These are phyloP conservation scores for Naja naja DNA, from an alignment of 2,113 vertebrate species.

Conservation along the genomic window DNA sequence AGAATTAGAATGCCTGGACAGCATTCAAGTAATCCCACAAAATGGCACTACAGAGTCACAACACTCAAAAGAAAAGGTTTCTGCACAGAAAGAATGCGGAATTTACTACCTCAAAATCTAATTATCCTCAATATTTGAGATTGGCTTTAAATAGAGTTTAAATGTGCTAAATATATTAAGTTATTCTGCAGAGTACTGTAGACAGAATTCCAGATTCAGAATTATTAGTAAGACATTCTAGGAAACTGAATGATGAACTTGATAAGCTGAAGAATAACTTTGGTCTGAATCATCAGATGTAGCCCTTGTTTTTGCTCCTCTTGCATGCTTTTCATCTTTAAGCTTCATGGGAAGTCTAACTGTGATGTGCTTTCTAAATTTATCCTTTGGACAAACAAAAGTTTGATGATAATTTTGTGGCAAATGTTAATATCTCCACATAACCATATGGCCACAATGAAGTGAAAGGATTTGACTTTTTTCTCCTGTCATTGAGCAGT, in stretches of 20 bases:
- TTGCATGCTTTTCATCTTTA: not conserved
- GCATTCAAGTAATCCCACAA: not conserved
- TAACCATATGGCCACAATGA: not conserved
- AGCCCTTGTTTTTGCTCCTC: not conserved
- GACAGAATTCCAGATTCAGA: not conserved
- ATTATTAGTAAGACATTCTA: not conserved
- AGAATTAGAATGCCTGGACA: not conserved
- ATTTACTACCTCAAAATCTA: not conserved
- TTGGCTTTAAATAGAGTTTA: not conserved
- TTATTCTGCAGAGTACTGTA: not conserved
- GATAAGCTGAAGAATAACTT: not conserved
- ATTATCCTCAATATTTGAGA: not conserved
- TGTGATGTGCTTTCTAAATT: constrained; percentile 3
- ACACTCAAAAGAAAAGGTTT: not conserved
- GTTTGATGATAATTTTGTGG: not conserved
- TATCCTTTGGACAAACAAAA: not conserved
- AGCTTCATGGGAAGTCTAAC: accelerated
- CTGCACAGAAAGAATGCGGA: not conserved
- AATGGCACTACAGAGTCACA: not conserved
- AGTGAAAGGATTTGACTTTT: constrained; percentile 21
- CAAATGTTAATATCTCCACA: constrained; percentile 23
- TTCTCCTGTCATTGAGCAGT: constrained; percentile 24
- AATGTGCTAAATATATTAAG: not conserved
- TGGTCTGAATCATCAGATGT: not conserved
- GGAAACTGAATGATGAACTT: not conserved